A percentile compares a stretch with the other conserved stretches of the same genome.
Evolutionary conservation across 2,797 vertebrate species (phyloP).

Genomic region (Catamblyrhynchus diadema): DNA sequence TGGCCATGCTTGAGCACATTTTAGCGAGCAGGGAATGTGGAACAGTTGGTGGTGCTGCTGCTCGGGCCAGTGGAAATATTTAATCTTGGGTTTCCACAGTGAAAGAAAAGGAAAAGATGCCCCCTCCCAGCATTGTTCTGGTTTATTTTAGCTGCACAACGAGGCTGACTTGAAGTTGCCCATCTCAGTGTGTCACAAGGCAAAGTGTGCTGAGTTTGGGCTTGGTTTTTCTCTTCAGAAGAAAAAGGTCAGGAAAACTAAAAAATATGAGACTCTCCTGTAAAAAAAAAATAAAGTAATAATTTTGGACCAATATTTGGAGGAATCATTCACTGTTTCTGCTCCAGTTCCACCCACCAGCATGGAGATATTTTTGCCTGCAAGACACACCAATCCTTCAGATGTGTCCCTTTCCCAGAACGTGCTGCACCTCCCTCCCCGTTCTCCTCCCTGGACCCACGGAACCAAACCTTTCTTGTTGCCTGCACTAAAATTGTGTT

Average conservation of each 20-base stretch:
- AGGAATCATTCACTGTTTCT: neutral
- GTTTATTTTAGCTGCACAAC: slow-evolving; percentile 3
- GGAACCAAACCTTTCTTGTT: neutral
- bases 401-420: neutral
- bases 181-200: neutral
- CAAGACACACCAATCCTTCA: neutral
- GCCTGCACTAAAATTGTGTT: neutral
- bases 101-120: neutral
- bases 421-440: neutral
- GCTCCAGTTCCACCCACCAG: neutral
- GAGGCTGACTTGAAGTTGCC: neutral
- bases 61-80: neutral
- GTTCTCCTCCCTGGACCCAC: neutral
- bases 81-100: slow-evolving; percentile 12
- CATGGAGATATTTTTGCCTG: neutral
- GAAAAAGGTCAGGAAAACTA: neutral
- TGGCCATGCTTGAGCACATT: neutral
- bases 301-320: neutral
- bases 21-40: slow-evolving; percentile 11
- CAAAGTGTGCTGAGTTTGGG: neutral
- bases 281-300: neutral
- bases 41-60: slow-evolving; percentile 15
- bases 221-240: neutral
- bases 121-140: neutral
- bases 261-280: neutral